Conservation (phyloP, 1,140 invertebrate species). For the Zeugodacus cucurbitae region DNA sequence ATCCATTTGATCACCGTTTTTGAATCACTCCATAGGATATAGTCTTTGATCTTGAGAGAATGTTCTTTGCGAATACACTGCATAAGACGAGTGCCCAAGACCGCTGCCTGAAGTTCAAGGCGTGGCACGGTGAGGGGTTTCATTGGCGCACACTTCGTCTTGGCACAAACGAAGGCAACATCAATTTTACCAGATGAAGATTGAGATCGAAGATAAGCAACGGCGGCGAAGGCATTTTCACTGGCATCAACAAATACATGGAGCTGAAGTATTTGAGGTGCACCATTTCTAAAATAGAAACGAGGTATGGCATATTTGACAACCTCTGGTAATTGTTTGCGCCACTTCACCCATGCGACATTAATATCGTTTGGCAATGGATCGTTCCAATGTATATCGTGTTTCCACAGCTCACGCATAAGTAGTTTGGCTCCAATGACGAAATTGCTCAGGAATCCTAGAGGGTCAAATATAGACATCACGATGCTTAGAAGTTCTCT, state of each 20-base stretch:
- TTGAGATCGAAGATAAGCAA: too few relatives aligned
- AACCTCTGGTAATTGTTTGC: too few relatives aligned
- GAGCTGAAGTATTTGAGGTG: too few relatives aligned
- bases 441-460: background rate
- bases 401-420: background rate
- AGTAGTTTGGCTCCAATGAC: background rate
- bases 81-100: constrained; percentile 47
- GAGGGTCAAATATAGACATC: background rate
- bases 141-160: constrained; percentile 41
- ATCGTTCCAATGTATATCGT: background rate
- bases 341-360: too few relatives aligned
- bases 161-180: constrained; percentile 41
- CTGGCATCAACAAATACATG: too few relatives aligned
- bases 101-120: background rate
- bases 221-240: too few relatives aligned
- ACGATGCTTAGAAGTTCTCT: background rate
- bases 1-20: too few relatives aligned
- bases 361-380: background rate
- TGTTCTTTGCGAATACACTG: background rate
- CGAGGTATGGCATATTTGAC: too few relatives aligned
- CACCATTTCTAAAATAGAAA: too few relatives aligned
- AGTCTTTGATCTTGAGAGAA: too few relatives aligned
- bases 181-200: constrained; percentile 48
- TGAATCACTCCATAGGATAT: too few relatives aligned
- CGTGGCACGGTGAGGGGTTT: background rate